Evolutionary conservation across 2,888 invertebrate genomes (phyloP).

Genomic region (Nemapogon koenigi): DNA sequence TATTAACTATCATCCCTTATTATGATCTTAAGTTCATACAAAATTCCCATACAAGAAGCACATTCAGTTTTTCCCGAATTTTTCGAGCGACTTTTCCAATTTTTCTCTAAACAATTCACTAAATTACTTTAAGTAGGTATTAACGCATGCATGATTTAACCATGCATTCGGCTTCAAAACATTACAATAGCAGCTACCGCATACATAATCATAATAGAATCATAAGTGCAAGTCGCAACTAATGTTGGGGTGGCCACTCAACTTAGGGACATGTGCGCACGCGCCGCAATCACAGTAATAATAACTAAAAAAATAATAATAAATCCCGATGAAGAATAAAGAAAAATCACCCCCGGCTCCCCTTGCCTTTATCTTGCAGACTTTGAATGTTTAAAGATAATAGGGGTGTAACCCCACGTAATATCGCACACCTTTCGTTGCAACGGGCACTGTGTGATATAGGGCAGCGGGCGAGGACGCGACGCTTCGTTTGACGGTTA

Average conservation of each 20-base stretch:
- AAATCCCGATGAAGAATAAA: slow-evolving; percentile 64
- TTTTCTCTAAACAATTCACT: no score
- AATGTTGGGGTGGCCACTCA: slow-evolving; percentile 27
- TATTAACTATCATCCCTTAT: no score
- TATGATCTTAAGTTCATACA: no score
- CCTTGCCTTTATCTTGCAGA: slow-evolving; percentile 63
- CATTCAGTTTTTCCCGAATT: no score
- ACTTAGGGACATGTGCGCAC: slow-evolving; percentile 58
- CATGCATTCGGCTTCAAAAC: no score
- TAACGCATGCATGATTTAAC: no score
- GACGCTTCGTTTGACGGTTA: slow-evolving; percentile 43
- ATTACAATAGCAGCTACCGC: no score
- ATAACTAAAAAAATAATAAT: slow-evolving; percentile 65
- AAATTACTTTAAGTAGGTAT: no score
- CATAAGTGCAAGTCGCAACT: slow-evolving; percentile 2
- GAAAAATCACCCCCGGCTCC: slow-evolving; percentile 58
- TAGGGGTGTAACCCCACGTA: slow-evolving; percentile 48
- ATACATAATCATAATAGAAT: slow-evolving; percentile 4
- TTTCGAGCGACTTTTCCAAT: no score
- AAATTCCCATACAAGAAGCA: no score
- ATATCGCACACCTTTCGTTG: slow-evolving; percentile 47
- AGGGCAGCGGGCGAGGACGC: slow-evolving; percentile 30
- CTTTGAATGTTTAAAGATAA: slow-evolving; percentile 63
- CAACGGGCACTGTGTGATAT: no score
- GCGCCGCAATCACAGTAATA: slow-evolving; percentile 62